Evolutionary conservation across 2,113 vertebrate species (phyloP), one percentile per base, ranked within the genome.

Genomic region (Hemibates koningsi): DNA sequence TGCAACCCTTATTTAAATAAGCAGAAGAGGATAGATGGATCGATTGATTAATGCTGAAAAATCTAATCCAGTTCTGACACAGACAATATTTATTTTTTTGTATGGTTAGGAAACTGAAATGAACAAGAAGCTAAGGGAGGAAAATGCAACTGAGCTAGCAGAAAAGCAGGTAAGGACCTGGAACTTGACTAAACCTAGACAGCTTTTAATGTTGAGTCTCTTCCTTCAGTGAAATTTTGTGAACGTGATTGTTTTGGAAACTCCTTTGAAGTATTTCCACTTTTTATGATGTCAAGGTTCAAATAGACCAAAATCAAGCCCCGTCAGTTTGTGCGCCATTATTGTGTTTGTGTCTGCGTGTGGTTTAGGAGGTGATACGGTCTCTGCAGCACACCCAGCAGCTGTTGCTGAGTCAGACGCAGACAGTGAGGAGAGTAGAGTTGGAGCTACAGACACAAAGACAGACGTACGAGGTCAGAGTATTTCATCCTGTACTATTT

Each of bases 111-210:
- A 98, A 94, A 93, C 87, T 9, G 96, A 97, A 91, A 89, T 98
- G 90, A 98, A 96, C 94, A 96, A 96, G 93, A 98, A 95, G 84
- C 88, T 98, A 16, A 81, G 84, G 87, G 96, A 98, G 91, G 97
- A 98, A 88, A 97, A 96, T 57, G 29, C 7, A 13, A 66, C 59
- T 17, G 89, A 97, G 36, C 96, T 96, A 95, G 94, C 95, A 94
- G 97, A 98, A 91, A 99, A 98, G 81, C 95, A 97, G 96, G 99
- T 98, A 90, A 96, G 73, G n/a, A 36, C 52, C n/a, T 36, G 27
- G 6, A 54, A 27, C 1, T 7, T 6, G n/a, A 48, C 17, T 52
- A 38, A 38, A 81, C 16, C 21, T 19, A 27, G 9, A 11, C 4
- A 11, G 7, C 43, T 76, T 19, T 19, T 76, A 27, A 9, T 29